A percentile compares a stretch with the other conserved stretches of the same genome.
These are phyloP conservation scores for Apamea monoglypha DNA, from an alignment of 2,888 invertebrate species.

Conservation along the genomic window DNA sequence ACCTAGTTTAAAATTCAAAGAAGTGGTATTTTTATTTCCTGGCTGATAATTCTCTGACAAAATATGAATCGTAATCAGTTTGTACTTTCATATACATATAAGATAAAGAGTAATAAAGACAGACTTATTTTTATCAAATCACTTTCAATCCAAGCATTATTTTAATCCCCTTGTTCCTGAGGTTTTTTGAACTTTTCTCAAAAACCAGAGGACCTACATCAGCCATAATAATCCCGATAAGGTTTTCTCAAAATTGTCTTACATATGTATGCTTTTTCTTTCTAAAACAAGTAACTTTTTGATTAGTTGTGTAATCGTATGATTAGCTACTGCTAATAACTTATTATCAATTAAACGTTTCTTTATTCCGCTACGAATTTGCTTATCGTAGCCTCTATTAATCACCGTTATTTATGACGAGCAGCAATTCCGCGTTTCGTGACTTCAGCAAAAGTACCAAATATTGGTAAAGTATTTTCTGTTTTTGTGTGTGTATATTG, in stretches of 20 bases:
- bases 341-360: constrained; percentile 48
- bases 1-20: constrained; percentile 6
- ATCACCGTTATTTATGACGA: background rate
- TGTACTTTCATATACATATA: constrained; percentile 21
- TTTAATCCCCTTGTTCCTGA: constrained; percentile 65
- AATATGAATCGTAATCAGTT: constrained; percentile 25
- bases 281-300: background rate
- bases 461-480: too few relatives aligned
- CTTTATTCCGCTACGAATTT: constrained; percentile 17
- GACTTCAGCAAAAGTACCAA: background rate
- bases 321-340: background rate
- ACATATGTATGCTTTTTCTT: background rate
- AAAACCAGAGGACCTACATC: background rate
- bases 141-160: constrained; percentile 32
- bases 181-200: constrained; percentile 49
- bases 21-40: background rate
- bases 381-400: constrained; percentile 22
- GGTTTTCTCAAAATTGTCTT: constrained; percentile 45
- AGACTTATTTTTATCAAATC: constrained; percentile 44
- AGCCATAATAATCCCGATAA: constrained; percentile 36
- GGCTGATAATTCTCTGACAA: constrained; percentile 21
- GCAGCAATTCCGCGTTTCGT: background rate
- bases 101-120: constrained; percentile 41
- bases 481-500: too few relatives aligned
- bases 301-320: constrained; percentile 19